Evolutionary conservation across 1,140 invertebrate genomes (phyloP).

Genomic region (Bombyx mandarina): DNA sequence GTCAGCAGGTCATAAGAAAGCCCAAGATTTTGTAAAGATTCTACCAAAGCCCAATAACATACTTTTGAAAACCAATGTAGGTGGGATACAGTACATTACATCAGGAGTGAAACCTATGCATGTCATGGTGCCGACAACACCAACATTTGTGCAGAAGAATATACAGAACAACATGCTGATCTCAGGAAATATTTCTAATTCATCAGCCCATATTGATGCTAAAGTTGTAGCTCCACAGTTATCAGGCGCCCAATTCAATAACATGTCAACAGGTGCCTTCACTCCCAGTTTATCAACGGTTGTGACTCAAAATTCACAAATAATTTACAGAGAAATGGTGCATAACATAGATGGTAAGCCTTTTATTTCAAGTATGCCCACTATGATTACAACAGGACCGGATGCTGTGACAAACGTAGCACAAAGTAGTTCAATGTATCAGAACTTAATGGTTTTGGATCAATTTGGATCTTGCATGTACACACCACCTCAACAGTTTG

Average conservation of each 20-base stretch:
- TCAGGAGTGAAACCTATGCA: conserved; percentile 51
- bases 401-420: conserved; percentile 49
- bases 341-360: conserved; percentile 58
- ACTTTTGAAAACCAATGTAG: conserved; percentile 48
- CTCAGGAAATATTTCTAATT: conserved; percentile 29
- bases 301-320: conserved; percentile 61
- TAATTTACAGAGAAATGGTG: conserved; percentile 63
- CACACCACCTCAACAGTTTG: conserved; percentile 37
- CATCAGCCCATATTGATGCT: conserved; percentile 29
- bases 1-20: conserved; percentile 24
- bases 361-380: conserved; percentile 50
- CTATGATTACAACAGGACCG: conserved; percentile 29
- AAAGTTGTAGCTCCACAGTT: conserved; percentile 29
- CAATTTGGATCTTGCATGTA: conserved; percentile 61
- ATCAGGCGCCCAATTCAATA: conserved; percentile 33
- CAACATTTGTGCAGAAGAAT: conserved; percentile 58
- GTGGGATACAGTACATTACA: conserved; percentile 51
- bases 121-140: conserved; percentile 50
- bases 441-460: conserved; percentile 66
- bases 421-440: conserved; percentile 52
- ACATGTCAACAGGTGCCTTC: conserved; percentile 36
- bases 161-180: conserved; percentile 55
- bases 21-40: conserved; percentile 38
- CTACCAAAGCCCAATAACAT: conserved; percentile 55
- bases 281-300: conserved; percentile 46